Conservation (phyloP, 2,113 vertebrate species). For the Gyps fulvus region DNA sequence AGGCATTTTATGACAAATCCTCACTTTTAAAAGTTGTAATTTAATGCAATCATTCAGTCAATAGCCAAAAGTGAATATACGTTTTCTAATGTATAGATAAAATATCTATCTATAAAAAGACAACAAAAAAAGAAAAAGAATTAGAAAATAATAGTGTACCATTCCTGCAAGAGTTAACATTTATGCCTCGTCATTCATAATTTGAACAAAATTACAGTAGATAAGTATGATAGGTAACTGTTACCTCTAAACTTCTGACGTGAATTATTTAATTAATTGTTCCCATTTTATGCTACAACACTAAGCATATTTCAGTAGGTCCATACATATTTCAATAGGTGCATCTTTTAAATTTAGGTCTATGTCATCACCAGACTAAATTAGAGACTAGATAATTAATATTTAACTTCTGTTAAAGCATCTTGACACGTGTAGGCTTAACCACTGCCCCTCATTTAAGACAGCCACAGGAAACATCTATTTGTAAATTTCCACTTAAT, state of each 20-base stretch:
- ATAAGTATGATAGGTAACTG: not conserved
- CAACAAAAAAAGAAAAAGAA: not conserved
- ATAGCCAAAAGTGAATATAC: not conserved
- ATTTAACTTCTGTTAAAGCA: slow-evolving; percentile 31
- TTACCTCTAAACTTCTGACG: not conserved
- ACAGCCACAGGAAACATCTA: not conserved
- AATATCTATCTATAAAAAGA: not conserved
- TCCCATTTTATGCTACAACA: not conserved
- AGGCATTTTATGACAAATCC: not conserved
- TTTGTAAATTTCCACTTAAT: not conserved
- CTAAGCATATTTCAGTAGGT: not conserved
- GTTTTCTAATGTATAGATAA: not conserved
- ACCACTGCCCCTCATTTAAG: not conserved
- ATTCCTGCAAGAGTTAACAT: not conserved
- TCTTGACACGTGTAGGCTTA: not conserved
- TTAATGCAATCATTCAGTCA: not conserved
- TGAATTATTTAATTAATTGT: slow-evolving; percentile 39
- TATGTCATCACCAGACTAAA: slow-evolving; percentile 6
- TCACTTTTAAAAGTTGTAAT: not conserved
- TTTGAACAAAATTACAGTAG: not conserved
- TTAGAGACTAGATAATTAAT: slow-evolving; percentile 20
- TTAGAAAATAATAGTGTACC: not conserved
- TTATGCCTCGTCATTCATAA: not conserved
- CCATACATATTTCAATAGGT: slow-evolving; percentile 25
- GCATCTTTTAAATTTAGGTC: not conserved